Evolutionary conservation across 1,140 invertebrate genomes (phyloP).

Genomic region (Dufourea novaeangliae): DNA sequence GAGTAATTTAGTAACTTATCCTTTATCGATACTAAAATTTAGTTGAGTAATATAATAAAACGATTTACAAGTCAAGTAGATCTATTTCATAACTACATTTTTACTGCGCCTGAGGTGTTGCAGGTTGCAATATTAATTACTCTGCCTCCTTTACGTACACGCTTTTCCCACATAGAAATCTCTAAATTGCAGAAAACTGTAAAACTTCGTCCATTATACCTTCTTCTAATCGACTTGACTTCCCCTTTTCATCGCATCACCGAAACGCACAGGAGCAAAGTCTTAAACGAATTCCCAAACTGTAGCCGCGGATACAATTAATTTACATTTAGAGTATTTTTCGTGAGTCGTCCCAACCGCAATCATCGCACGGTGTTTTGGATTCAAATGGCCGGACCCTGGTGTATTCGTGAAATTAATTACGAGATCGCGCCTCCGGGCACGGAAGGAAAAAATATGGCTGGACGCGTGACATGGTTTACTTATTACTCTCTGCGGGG

Average conservation of each 20-base stretch:
- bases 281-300: slow-evolving; percentile 41
- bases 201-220: not conserved
- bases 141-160: too few species aligned
- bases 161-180: too few species aligned
- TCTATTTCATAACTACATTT: too few species aligned
- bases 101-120: too few species aligned
- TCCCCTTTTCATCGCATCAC: not conserved
- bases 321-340: slow-evolving; percentile 64
- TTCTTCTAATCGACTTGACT: not conserved
- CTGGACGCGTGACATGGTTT: slow-evolving; percentile 39
- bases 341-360: slow-evolving; percentile 3
- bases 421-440: slow-evolving; percentile 42
- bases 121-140: too few species aligned
- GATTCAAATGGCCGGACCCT: slow-evolving; percentile 22
- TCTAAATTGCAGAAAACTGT: too few species aligned
- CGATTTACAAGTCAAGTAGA: too few species aligned
- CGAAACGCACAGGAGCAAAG: slow-evolving; percentile 15
- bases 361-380: slow-evolving; percentile 18
- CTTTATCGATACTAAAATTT: too few species aligned
- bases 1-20: too few species aligned
- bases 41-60: too few species aligned
- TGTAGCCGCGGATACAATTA: slow-evolving; percentile 30
- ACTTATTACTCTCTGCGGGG: slow-evolving; percentile 41
- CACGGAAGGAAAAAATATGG: slow-evolving; percentile 38
- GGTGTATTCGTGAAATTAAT: slow-evolving; percentile 56